A percentile compares a stretch with the other conserved stretches of the same genome.
Conservation (phyloP, 1,140 invertebrate species). For the Drosophila eugracilis region DNA sequence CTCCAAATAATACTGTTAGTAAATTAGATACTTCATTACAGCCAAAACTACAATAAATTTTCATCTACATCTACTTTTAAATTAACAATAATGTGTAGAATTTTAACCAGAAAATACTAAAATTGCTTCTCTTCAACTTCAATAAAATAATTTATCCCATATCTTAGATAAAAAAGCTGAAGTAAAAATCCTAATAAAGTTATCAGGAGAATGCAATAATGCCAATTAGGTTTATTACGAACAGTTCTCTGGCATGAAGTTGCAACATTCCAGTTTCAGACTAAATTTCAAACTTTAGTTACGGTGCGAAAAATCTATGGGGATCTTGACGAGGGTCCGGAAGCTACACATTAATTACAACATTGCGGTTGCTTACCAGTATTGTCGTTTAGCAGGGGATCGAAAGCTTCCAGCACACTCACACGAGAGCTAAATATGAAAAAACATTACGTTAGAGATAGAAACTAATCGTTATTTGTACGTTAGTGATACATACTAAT, state of each 20-base stretch:
- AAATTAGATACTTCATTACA: neutral
- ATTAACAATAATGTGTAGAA: no score
- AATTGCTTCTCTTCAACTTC: no score
- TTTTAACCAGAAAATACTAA: no score
- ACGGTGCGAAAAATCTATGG: neutral
- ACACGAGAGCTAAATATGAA: conserved; percentile 86
- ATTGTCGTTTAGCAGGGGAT: conserved; percentile 89
- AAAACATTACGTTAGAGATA: conserved; percentile 7
- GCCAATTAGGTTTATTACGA: conserved; percentile 4
- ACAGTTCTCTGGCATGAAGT: neutral
- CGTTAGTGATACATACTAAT: conserved; percentile 59
- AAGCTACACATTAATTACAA: conserved; percentile 31
- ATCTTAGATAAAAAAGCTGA: neutral
- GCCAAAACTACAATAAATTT: no score
- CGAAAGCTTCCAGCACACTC: conserved; percentile 93
- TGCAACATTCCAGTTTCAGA: neutral
- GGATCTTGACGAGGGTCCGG: conserved; percentile 5
- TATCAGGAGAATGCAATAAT: conserved; percentile 3
- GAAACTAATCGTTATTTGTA: neutral
- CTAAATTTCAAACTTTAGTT: conserved; percentile 8
- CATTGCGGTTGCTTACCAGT: conserved; percentile 56
- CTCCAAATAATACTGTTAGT: neutral
- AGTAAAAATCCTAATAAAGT: neutral
- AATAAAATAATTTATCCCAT: neutral
- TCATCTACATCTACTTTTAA: no score